Conservation (phyloP, 2,113 vertebrate species). For the Myrmecophaga tridactyla region DNA sequence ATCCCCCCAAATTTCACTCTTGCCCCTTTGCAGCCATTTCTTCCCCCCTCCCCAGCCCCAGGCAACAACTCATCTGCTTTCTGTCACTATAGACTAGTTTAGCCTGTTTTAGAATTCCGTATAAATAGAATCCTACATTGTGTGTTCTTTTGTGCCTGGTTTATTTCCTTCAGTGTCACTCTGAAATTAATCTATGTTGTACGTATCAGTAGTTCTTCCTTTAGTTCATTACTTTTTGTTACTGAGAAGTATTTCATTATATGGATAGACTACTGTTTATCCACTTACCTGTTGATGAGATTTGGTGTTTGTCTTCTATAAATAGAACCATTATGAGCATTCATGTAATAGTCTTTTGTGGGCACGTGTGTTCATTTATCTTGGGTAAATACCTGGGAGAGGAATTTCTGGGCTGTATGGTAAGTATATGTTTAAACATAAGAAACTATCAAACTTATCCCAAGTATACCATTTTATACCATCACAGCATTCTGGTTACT, state of each 20-base stretch:
- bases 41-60: no score
- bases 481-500: neutral
- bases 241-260: neutral
- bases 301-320: neutral
- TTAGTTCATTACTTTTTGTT: neutral
- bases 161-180: neutral
- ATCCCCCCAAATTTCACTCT: neutral
- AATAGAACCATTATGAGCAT: neutral
- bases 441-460: neutral
- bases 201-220: neutral
- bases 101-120: neutral
- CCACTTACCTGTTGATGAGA: neutral
- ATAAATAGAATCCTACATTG: neutral
- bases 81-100: neutral
- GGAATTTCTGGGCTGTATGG: neutral
- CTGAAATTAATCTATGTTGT: neutral
- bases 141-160: neutral
- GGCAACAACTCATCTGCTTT: neutral
- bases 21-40: neutral
- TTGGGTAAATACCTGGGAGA: neutral
- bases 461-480: neutral
- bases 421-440: neutral
- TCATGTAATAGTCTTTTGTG: neutral
- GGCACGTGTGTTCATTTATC: neutral
- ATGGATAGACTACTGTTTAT: neutral